Percentiles rank a stretch among this genome's conserved stretches.
Evolutionary conservation across 1,140 invertebrate genomes (phyloP).

Genomic region (Meteorus sp.): DNA sequence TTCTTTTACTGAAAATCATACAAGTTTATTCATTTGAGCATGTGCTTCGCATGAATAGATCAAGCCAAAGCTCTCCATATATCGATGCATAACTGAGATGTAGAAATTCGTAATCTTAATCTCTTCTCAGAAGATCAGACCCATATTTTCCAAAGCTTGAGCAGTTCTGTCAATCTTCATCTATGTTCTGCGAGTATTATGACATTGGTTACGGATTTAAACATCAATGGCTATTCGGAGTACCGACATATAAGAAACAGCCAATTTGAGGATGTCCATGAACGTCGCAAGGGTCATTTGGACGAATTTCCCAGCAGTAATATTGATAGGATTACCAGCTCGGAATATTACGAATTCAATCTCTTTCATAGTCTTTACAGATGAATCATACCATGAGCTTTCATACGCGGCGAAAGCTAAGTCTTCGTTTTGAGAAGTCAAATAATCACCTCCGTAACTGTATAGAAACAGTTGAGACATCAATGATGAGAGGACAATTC

Average conservation of each 20-base stretch:
- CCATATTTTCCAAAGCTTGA: too few relatives aligned
- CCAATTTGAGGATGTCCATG: conserved; percentile 31
- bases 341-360: conserved; percentile 28
- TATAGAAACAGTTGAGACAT: conserved; percentile 33
- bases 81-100: too few relatives aligned
- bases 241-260: conserved; percentile 30
- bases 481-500: conserved; percentile 23
- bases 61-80: too few relatives aligned
- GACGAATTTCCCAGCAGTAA: conserved; percentile 32
- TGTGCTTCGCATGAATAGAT: too few relatives aligned
- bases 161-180: too few relatives aligned
- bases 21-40: too few relatives aligned
- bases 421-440: conserved; percentile 25
- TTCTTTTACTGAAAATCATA: too few relatives aligned
- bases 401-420: conserved; percentile 24
- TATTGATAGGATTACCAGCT: conserved; percentile 26
- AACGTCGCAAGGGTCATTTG: conserved; percentile 29
- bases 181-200: too few relatives aligned
- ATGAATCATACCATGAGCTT: conserved; percentile 25
- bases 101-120: too few relatives aligned
- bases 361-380: conserved; percentile 18
- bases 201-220: neutral
- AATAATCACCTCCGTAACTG: conserved; percentile 31
- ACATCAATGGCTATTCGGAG: conserved; percentile 28
- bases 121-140: too few relatives aligned